These are phyloP conservation scores for Typhlichthys subterraneus DNA, from an alignment of 2,797 vertebrate species.

Conservation along the genomic window DNA sequence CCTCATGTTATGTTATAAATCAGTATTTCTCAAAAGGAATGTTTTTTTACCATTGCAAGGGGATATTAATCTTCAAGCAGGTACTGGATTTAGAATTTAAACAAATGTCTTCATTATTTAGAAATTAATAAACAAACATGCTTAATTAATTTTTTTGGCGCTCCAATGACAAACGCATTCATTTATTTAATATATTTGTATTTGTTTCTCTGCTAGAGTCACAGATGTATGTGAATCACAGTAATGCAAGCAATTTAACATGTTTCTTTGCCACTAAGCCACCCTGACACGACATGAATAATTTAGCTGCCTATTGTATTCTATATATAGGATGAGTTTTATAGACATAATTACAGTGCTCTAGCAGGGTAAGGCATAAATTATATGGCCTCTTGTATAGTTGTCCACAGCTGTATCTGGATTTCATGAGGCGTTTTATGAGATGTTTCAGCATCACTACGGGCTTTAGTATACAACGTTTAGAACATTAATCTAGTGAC, in stretches of 20 bases:
- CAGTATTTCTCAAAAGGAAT: constrained; percentile 7
- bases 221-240: constrained; percentile 1
- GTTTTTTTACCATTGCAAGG: too few species aligned
- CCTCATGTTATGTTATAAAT: constrained; percentile 23
- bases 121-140: too few species aligned
- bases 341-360: constrained; percentile 64
- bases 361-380: constrained; percentile 39
- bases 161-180: too few species aligned
- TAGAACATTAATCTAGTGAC: too few species aligned
- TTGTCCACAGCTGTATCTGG: constrained; percentile 29
- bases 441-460: background rate
- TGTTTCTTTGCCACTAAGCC: constrained; percentile 50
- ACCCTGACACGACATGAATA: constrained; percentile 64
- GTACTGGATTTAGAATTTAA: too few species aligned
- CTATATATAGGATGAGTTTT: constrained; percentile 73
- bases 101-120: too few species aligned
- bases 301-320: constrained; percentile 71
- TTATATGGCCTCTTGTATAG: constrained; percentile 48
- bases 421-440: background rate
- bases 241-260: constrained; percentile 29
- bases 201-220: constrained; percentile 8
- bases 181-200: too few species aligned
- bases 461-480: too few species aligned
- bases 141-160: too few species aligned
- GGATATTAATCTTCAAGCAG: too few species aligned